A percentile compares a stretch with the other conserved stretches of the same genome.
Conservation (phyloP, 2,888 invertebrate species). For the Piscicola geometra region DNA sequence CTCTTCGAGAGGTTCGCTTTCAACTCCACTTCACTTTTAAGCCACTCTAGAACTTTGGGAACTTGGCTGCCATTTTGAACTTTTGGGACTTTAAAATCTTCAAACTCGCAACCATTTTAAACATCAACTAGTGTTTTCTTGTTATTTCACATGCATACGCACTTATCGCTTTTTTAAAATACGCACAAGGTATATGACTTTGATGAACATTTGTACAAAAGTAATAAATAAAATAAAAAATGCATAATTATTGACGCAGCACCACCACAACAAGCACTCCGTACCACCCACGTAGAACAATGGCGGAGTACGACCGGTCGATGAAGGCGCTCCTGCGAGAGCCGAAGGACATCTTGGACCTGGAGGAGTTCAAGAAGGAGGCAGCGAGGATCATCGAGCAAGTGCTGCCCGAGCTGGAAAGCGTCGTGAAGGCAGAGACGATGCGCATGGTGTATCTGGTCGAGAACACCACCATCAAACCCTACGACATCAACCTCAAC, state of each 20-base stretch:
- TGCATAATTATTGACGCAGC: too few relatives aligned
- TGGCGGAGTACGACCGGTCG: constrained; percentile 76
- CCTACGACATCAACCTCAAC: constrained; percentile 81
- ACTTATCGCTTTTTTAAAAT: too few relatives aligned
- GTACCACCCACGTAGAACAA: constrained; percentile 8
- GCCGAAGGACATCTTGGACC: constrained; percentile 76
- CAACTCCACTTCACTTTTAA: not conserved
- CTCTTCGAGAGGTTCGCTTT: constrained; percentile 25
- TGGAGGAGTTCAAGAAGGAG: constrained; percentile 78
- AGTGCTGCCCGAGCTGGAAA: constrained; percentile 70
- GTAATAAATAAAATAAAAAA: too few relatives aligned
- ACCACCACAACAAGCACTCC: too few relatives aligned
- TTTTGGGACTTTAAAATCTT: too few relatives aligned
- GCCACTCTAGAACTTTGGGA: not conserved
- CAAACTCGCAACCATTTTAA: too few relatives aligned
- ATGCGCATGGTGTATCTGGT: constrained; percentile 71
- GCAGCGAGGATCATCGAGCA: constrained; percentile 69
- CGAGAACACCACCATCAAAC: constrained; percentile 73
- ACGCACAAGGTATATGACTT: not conserved
- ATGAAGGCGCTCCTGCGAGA: constrained; percentile 72
- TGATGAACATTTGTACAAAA: not conserved
- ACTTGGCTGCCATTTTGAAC: not conserved
- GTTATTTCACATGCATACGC: too few relatives aligned
- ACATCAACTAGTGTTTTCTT: too few relatives aligned
- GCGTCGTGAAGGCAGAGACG: constrained; percentile 62